Percentiles rank a stretch among this genome's conserved stretches.
These are phyloP conservation scores for Oscheius sp. DNA, from an alignment of 2,888 invertebrate species.

Conservation along the genomic window DNA sequence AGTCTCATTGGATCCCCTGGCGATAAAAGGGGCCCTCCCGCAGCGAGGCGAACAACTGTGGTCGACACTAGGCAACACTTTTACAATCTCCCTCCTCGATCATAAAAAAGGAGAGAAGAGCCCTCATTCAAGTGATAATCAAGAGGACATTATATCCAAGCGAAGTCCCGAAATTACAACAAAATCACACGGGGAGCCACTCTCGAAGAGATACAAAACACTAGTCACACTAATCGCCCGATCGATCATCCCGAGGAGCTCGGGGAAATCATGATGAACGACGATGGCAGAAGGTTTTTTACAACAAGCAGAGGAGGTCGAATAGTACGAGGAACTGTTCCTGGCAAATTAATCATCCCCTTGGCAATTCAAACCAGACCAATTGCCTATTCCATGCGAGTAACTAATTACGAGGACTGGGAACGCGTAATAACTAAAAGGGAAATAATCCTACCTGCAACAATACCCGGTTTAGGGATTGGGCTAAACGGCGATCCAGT, in stretches of 20 bases:
- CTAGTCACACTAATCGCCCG: conserved; percentile 29
- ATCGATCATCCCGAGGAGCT: conserved; percentile 32
- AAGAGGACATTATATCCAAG: background rate
- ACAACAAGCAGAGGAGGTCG: too few species aligned
- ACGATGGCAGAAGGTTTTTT: conserved; percentile 3
- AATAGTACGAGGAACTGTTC: too few species aligned
- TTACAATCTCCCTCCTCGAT: conserved; percentile 1
- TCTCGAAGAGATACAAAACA: conserved; percentile 36
- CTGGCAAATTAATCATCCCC: too few species aligned
- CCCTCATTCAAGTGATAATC: background rate
- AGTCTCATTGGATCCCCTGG: background rate
- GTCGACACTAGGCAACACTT: conserved; percentile 4
- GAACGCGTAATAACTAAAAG: background rate
- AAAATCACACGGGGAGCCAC: conserved; percentile 8
- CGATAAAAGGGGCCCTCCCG: background rate
- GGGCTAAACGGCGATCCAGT: conserved; percentile 24
- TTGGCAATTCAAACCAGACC: background rate
- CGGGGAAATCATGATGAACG: background rate
- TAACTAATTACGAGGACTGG: background rate
- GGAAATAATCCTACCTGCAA: conserved; percentile 30
- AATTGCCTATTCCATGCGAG: conserved; percentile 29
- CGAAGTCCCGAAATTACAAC: conserved; percentile 17
- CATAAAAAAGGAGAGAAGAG: too few species aligned
- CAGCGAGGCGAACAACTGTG: background rate
- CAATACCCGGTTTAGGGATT: conserved; percentile 37